phyloP scores from a whole-genome alignment of 2,888 invertebrate species.

The Melanostoma mellinum region DNA sequence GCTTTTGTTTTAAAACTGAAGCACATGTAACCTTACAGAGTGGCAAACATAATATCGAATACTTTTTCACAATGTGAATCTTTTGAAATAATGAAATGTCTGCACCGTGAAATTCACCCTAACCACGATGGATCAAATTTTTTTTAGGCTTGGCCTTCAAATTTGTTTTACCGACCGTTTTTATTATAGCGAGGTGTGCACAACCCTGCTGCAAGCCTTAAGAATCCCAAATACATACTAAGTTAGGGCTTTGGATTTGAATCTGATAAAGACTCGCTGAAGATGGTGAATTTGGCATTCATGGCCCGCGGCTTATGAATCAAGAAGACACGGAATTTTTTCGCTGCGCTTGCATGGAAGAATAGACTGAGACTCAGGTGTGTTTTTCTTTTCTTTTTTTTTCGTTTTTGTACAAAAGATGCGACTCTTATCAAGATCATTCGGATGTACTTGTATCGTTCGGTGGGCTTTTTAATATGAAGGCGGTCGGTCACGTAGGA shows the following conservation, averaged over 20 bases:
- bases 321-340: slow-evolving; percentile 31
- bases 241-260: slow-evolving; percentile 48
- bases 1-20: too few relatives aligned
- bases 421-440: slow-evolving; percentile 62
- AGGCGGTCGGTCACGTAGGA: slow-evolving; percentile 68
- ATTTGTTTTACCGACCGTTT: slow-evolving; percentile 44
- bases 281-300: slow-evolving; percentile 58
- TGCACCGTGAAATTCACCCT: slow-evolving; percentile 5
- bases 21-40: too few relatives aligned
- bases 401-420: background rate
- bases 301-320: slow-evolving; percentile 44
- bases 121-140: background rate
- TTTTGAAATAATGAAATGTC: too few relatives aligned
- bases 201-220: background rate
- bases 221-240: slow-evolving; percentile 29
- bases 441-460: slow-evolving; percentile 42
- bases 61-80: too few relatives aligned
- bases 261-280: slow-evolving; percentile 56
- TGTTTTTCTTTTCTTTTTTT: slow-evolving; percentile 14
- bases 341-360: slow-evolving; percentile 6
- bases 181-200: background rate
- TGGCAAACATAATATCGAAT: too few relatives aligned
- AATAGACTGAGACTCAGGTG: slow-evolving; percentile 18
- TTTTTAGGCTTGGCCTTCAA: slow-evolving; percentile 60
- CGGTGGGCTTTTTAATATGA: slow-evolving; percentile 48